Evolutionary conservation across 2,797 vertebrate species (phyloP).

Genomic region (Ptychobarbus kaznakovi): DNA sequence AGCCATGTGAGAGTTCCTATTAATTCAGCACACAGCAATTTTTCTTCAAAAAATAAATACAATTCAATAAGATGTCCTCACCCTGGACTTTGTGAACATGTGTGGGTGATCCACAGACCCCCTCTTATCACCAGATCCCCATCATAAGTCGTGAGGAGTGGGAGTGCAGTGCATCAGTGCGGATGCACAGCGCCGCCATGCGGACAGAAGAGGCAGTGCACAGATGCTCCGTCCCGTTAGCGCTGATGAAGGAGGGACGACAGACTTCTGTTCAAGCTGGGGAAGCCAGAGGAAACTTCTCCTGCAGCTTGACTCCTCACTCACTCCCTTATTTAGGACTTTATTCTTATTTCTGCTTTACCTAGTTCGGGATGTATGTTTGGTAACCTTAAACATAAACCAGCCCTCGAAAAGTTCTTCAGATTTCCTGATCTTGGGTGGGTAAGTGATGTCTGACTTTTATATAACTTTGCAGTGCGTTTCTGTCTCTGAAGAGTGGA

Average conservation of each 20-base stretch:
- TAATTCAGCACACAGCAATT: neutral
- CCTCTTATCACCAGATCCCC: neutral
- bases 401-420: neutral
- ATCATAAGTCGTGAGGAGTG: neutral
- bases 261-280: constrained; percentile 21
- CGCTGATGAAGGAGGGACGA: constrained; percentile 45
- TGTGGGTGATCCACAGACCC: neutral
- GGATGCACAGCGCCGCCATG: constrained; percentile 62
- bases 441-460: constrained; percentile 15
- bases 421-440: constrained; percentile 43
- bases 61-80: neutral
- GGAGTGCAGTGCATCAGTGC: constrained; percentile 7
- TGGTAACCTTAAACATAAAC: neutral
- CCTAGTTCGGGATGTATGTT: constrained; percentile 44
- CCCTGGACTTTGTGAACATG: neutral
- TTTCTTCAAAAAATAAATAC: neutral
- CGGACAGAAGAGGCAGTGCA: constrained; percentile 1
- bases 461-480: constrained; percentile 14
- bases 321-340: constrained; percentile 68
- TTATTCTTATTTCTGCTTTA: constrained; percentile 28
- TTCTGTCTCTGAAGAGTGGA: neutral
- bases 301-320: constrained; percentile 31
- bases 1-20: neutral
- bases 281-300: constrained; percentile 50
- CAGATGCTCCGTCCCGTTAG: neutral